Conservation (phyloP, 2,888 invertebrate species). For the Craniophora ligustri region DNA sequence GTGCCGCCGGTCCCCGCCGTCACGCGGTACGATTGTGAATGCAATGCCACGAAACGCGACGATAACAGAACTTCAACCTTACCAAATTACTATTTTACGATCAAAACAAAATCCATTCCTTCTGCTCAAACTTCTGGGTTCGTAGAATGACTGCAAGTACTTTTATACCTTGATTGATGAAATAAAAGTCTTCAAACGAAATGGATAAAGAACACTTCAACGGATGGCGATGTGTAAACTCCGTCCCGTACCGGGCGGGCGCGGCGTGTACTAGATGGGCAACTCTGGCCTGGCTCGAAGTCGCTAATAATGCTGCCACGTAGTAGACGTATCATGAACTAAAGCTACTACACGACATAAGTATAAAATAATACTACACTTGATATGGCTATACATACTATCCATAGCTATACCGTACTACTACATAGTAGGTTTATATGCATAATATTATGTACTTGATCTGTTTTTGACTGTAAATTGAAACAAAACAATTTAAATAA, state of each 20-base stretch:
- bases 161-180: not conserved
- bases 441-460: too few relatives aligned
- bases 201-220: not conserved
- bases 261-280: slow-evolving; percentile 4
- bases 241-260: not conserved
- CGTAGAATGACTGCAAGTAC: not conserved
- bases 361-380: too few relatives aligned
- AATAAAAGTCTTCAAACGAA: not conserved
- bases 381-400: too few relatives aligned
- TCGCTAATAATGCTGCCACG: too few relatives aligned
- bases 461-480: too few relatives aligned
- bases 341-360: too few relatives aligned
- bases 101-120: slow-evolving; percentile 8
- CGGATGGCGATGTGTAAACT: slow-evolving; percentile 1
- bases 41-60: slow-evolving; percentile 17
- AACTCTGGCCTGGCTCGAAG: slow-evolving; percentile 4
- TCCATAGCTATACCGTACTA: too few relatives aligned
- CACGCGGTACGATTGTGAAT: slow-evolving; percentile 16
- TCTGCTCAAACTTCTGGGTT: not conserved
- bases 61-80: slow-evolving; percentile 12
- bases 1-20: slow-evolving; percentile 5
- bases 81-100: slow-evolving; percentile 3
- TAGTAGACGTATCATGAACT: too few relatives aligned
- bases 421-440: too few relatives aligned
- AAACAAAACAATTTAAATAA: too few relatives aligned